phyloP scores from a whole-genome alignment of 23 tunicate species.

The Phallusia fumigata region DNA sequence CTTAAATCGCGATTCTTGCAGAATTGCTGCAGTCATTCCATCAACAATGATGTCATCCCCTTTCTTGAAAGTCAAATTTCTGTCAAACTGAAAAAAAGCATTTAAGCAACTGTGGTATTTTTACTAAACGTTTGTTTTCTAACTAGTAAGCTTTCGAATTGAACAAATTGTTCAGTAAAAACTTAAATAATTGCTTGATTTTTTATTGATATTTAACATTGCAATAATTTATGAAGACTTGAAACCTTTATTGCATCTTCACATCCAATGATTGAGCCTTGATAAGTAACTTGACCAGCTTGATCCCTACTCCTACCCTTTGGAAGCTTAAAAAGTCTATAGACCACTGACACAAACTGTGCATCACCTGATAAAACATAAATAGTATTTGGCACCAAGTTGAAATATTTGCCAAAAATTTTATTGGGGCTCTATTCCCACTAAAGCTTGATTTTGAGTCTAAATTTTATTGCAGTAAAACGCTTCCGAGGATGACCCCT shows the following conservation, averaged over 20 bases:
- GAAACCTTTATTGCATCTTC: slow-evolving; percentile 53
- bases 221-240: no score
- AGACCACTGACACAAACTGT: slow-evolving; percentile 65
- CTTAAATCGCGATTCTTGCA: slow-evolving; percentile 8
- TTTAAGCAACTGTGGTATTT: no score
- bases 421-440: not conserved
- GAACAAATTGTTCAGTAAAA: no score
- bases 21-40: slow-evolving; percentile 25
- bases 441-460: not conserved
- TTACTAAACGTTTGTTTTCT: no score
- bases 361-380: slow-evolving; percentile 74
- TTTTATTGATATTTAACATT: no score
- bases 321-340: slow-evolving; percentile 69
- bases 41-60: slow-evolving; percentile 12
- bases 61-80: not conserved
- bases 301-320: slow-evolving; percentile 26
- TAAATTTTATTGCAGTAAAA: no score
- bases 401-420: no score
- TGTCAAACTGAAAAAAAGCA: slow-evolving; percentile 29
- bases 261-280: slow-evolving; percentile 49
- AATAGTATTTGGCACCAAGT: no score
- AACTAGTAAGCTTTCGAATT: no score
- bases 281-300: slow-evolving; percentile 46
- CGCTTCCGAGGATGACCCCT: no score
- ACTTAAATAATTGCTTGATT: no score